phyloP scores from a whole-genome alignment of 23 tunicate genomes.

The Halocynthia roretzi region DNA sequence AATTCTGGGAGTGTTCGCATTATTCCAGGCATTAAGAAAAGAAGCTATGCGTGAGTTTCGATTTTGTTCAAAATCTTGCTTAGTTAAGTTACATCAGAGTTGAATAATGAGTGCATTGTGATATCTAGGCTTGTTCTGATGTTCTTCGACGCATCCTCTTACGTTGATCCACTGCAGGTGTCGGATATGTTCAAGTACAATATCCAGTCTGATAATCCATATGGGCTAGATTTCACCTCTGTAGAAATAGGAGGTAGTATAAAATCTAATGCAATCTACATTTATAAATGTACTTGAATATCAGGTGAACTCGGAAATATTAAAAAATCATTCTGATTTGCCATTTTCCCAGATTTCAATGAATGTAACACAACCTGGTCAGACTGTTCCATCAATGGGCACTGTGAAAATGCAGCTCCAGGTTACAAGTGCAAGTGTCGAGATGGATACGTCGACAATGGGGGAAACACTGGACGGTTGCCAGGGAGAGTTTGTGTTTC shows the following conservation, averaged over 20 bases:
- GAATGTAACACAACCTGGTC: conserved; percentile 74
- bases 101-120: background rate
- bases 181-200: conserved; percentile 54
- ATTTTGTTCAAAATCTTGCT: background rate
- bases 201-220: conserved; percentile 23
- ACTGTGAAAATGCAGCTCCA: conserved; percentile 49
- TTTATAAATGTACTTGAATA: background rate
- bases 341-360: conserved; percentile 43
- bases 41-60: conserved; percentile 72
- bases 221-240: conserved; percentile 54
- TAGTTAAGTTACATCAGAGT: background rate
- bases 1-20: conserved; percentile 50
- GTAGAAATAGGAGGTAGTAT: conserved; percentile 49
- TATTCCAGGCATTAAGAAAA: conserved; percentile 45
- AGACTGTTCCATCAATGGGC: conserved; percentile 54
- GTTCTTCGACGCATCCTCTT: conserved; percentile 48
- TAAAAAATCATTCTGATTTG: background rate
- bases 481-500: conserved; percentile 71
- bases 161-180: conserved; percentile 29
- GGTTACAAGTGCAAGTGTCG: conserved; percentile 63
- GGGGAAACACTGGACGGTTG: conserved; percentile 11
- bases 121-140: conserved; percentile 39
- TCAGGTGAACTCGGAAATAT: background rate
- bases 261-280: background rate
- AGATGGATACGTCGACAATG: conserved; percentile 56